These are phyloP conservation scores for Callorhinus ursinus DNA, from an alignment of 2,113 vertebrate species.

Conservation along the genomic window DNA sequence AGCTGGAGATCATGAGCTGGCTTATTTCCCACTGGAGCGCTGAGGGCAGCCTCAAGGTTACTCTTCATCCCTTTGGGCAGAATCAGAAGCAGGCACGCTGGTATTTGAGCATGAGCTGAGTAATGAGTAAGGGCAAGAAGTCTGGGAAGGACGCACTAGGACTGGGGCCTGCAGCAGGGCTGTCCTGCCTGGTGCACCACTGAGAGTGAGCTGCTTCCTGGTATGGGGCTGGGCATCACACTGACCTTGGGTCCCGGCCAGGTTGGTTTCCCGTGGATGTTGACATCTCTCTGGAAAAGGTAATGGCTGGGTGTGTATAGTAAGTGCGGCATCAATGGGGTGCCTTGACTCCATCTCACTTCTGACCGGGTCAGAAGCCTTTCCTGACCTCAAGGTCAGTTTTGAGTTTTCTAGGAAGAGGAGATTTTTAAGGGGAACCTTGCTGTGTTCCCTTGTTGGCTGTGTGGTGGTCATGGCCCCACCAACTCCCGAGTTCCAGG, in stretches of 20 bases:
- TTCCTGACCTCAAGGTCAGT: conserved; percentile 52
- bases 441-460: background rate
- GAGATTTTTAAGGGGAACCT: background rate
- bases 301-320: background rate
- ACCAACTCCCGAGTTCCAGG: background rate
- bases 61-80: background rate
- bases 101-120: background rate
- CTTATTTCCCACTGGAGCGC: background rate
- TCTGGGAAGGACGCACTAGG: background rate
- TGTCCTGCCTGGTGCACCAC: background rate
- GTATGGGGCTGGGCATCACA: background rate
- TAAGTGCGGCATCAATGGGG: background rate
- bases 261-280: background rate
- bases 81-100: background rate
- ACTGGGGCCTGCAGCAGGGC: background rate
- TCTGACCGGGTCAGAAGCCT: background rate
- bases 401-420: background rate
- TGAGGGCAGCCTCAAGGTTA: conserved; percentile 71
- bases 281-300: background rate
- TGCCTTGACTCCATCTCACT: background rate
- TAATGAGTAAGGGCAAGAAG: background rate
- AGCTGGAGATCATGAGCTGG: background rate
- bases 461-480: background rate
- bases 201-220: background rate
- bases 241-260: background rate